Conservation (phyloP, 2,888 invertebrate genomes). For the Nomada goodeniana region DNA sequence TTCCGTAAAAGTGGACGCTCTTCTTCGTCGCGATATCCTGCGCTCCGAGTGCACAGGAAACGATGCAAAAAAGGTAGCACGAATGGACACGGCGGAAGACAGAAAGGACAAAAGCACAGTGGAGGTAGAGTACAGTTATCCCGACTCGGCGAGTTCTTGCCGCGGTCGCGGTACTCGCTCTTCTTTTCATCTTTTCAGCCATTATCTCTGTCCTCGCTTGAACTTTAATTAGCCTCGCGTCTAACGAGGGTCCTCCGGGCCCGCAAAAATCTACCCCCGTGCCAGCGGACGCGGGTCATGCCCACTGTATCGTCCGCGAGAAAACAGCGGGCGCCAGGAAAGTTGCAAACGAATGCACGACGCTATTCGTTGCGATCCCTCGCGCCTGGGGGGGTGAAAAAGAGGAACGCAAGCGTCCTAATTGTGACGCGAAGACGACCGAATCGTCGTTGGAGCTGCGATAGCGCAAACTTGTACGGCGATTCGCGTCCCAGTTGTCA, state of each 20-base stretch:
- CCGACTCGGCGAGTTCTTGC: slow-evolving; percentile 68
- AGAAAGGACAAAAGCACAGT: slow-evolving; percentile 67
- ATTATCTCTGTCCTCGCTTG: slow-evolving; percentile 55
- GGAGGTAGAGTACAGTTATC: slow-evolving; percentile 75
- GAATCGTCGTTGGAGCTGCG: neutral
- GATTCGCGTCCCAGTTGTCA: slow-evolving; percentile 2
- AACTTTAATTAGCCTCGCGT: slow-evolving; percentile 54
- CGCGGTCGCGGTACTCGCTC: slow-evolving; percentile 44
- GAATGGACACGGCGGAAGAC: slow-evolving; percentile 40
- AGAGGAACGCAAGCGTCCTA: neutral
- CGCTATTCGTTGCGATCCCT: no score
- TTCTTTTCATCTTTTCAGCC: slow-evolving; percentile 57
- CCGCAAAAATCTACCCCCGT: slow-evolving; percentile 21
- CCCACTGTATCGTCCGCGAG: neutral
- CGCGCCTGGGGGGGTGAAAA: neutral
- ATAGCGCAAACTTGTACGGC: neutral
- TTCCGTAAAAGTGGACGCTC: no score
- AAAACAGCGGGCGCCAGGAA: neutral
- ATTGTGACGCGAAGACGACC: neutral
- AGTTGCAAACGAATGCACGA: no score
- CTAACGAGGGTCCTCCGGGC: slow-evolving; percentile 26
- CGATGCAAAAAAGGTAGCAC: neutral
- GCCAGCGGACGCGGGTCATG: neutral
- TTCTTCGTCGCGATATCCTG: no score
- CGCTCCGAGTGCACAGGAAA: slow-evolving; percentile 22